These are phyloP conservation scores for Glossophaga mutica DNA, from an alignment of 2,797 vertebrate species.

Conservation along the genomic window DNA sequence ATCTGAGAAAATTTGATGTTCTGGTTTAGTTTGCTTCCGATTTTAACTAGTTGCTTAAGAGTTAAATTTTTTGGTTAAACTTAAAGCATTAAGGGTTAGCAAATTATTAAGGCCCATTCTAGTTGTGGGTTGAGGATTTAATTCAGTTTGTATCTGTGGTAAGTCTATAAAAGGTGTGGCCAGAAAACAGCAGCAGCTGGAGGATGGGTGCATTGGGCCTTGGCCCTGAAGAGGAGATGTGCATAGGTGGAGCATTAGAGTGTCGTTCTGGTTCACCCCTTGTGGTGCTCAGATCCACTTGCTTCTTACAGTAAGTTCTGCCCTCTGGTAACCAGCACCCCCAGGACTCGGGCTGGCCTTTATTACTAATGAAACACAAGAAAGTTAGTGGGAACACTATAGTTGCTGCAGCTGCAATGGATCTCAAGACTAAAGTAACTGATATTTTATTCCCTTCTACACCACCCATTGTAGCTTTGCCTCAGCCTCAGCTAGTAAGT, in stretches of 20 bases:
- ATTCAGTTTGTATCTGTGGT: neutral
- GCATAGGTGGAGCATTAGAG: neutral
- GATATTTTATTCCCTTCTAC: neutral
- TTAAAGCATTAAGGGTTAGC: conserved; percentile 23
- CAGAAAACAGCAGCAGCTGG: neutral
- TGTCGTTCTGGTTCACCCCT: neutral
- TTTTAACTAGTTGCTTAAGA: conserved; percentile 28
- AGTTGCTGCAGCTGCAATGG: neutral
- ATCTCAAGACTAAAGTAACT: neutral
- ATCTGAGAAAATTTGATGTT: conserved; percentile 29
- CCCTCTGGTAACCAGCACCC: neutral
- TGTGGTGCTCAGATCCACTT: neutral
- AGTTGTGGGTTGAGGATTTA: neutral
- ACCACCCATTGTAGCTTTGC: neutral
- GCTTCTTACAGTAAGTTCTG: neutral
- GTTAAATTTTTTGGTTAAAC: neutral
- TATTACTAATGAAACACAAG: neutral
- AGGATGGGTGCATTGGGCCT: neutral
- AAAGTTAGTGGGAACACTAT: neutral
- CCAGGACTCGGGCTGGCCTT: neutral
- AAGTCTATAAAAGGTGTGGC: neutral
- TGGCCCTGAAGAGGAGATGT: neutral
- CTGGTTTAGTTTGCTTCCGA: conserved; percentile 27
- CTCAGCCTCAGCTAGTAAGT: neutral
- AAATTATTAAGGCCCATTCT: conserved; percentile 33